Evolutionary conservation across 2,888 invertebrate genomes (phyloP), one percentile per base, ranked within the genome.

Genomic region (Phyllotreta striolata): DNA sequence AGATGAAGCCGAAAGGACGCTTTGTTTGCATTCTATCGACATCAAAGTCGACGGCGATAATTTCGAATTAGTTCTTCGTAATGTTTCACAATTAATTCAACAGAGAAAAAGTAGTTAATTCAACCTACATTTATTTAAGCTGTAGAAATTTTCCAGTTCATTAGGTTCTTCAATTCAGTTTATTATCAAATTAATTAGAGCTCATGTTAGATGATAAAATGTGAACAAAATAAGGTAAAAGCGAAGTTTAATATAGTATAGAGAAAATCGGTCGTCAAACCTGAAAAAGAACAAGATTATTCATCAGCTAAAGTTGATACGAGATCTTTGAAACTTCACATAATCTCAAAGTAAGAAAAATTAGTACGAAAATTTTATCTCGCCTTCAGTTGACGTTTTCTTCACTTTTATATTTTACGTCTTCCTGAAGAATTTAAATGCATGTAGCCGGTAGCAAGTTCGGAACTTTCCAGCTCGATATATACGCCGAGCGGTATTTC

Each of bases 1-100:
- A 44, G 14, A 13, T 44, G 46, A 14, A 13, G 13, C 12, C 14
- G 46, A 44, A 13, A 14, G 12, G 12, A 2, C 12, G 14, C 12
- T 10, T 44, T 44, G 46, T 44, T 44, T 44, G 12, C 7, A 44
- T 44, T 44, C 46, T 1, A 44, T 14, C 2, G 12, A 44, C 46
- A 44, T 44, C 9, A 44, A 24, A 44, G 46, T 10, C 46, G 14
- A 8, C 14, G 46, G 10, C 46, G 46, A 10, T 44, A 44, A 44
- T 44, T 44, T 12, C 46, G 13, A 44, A 44, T 44, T 12, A 12
- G 7, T 13, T 12, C 7, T 13, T 44, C 14, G 46, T 8, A 13
- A 44, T 44, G 10, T 13, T n/a, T 13, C 44, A 44, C 8, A 44
- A 44, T n/a, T 44, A 44, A 13, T n/a, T 44, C 24, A 24, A 24